Evolutionary conservation across 2,888 invertebrate species (phyloP), one percentile per base, ranked within the genome.

Genomic region (Drosophila putrida): DNA sequence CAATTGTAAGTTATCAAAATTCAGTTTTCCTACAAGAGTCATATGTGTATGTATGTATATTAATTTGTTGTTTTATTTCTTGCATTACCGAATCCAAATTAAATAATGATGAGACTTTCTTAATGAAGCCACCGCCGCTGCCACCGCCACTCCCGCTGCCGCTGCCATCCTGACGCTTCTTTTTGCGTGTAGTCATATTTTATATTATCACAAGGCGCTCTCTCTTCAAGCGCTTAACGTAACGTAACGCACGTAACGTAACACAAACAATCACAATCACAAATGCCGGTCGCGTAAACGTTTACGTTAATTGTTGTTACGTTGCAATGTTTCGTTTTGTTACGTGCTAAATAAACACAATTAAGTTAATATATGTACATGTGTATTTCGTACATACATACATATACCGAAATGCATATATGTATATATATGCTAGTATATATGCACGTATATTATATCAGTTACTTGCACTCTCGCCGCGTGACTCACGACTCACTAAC

Each of bases 51-150:
- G 20, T 20, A 20, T 2, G 9, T 35, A 43, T 10, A 25, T 9
- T 28, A 25, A 6, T 35, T 35, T 36, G 10, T 15, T 58, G 27
- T 35, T 43, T 13, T 8, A 46, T 43, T 36, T 50, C 46, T 58
- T 63, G 75, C 87, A 93, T 95, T 96, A 94, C 96, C 92, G 92
- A 95, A 92, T 97, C 96, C 93, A 97, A 95, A 94, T 96, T 96
- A 94, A 97, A 97, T 88, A 97, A 94, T 84, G 96, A 96, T 87
- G 97, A 97, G 88, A 97, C 97, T 94, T 97, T 97, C 94, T 96
- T 96, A 92, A 97, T 96, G 93, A 97, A 96, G 93, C 96, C 95
- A 62, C 92, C 95, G 55, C 84, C 73, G 62, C 59, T 36, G 38
- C 88, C 95, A 53, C 84, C 73, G 64, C 59, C 35, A 31, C 88